phyloP scores from a whole-genome alignment of 2,797 vertebrate species.

The Melanotaenia pygmaea region DNA sequence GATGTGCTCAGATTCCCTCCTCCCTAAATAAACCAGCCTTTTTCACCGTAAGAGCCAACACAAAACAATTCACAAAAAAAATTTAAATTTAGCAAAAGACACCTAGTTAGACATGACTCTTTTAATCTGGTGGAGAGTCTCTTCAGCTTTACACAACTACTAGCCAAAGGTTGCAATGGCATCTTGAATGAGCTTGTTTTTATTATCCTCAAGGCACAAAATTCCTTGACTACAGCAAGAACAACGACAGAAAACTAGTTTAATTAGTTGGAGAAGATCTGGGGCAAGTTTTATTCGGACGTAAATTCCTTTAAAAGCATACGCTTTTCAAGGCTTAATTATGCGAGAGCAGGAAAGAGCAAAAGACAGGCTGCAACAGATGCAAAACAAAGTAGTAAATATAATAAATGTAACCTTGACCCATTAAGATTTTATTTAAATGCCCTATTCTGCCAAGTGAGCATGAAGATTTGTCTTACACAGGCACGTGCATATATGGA shows the following conservation, averaged over 20 bases:
- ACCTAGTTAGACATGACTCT: neutral
- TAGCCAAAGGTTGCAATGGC: neutral
- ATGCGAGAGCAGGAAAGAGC: neutral
- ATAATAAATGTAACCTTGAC: neutral
- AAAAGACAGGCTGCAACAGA: neutral
- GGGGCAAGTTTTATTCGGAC: neutral
- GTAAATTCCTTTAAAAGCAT: neutral
- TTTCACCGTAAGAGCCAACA: neutral
- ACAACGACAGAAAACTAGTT: neutral
- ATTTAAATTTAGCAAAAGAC: neutral
- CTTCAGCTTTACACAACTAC: neutral
- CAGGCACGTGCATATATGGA: no score
- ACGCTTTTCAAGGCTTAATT: neutral
- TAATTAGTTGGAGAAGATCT: neutral
- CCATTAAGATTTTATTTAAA: neutral
- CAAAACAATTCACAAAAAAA: neutral
- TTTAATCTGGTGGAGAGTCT: neutral
- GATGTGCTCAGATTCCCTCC: neutral
- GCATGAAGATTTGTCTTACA: no score
- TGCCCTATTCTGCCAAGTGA: no score
- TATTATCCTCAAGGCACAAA: neutral
- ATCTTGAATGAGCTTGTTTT: neutral
- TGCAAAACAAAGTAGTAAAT: neutral
- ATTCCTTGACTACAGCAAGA: neutral
- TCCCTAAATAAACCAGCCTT: no score